These are phyloP conservation scores for Tenebrosternarchus preto DNA, from an alignment of 2,113 vertebrate genomes.

Conservation along the genomic window DNA sequence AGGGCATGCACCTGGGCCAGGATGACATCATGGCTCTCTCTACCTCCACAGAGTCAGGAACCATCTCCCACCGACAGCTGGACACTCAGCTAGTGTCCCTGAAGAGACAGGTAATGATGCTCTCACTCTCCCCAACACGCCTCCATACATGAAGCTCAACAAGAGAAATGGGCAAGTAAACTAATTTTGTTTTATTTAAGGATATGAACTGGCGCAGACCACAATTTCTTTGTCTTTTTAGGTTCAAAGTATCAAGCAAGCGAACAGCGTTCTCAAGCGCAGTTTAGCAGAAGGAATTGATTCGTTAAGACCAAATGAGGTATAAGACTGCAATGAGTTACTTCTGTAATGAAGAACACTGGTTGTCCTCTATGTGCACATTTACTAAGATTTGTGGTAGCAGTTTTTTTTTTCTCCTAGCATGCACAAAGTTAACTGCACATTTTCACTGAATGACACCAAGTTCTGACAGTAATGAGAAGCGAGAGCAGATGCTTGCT, in stretches of 20 bases:
- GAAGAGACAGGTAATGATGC: constrained; percentile 82
- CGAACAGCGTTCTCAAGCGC: constrained; percentile 84
- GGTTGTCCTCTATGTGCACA: too few relatives aligned
- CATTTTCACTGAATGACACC: too few relatives aligned
- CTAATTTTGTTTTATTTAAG: too few relatives aligned
- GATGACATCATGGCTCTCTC: constrained; percentile 81
- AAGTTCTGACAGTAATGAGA: too few relatives aligned
- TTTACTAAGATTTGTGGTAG: too few relatives aligned
- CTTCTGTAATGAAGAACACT: too few relatives aligned
- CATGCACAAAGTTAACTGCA: too few relatives aligned
- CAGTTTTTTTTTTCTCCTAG: too few relatives aligned
- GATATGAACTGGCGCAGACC: too few relatives aligned
- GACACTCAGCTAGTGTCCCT: constrained; percentile 87
- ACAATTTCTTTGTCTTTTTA: constrained; percentile 19
- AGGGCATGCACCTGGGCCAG: constrained; percentile 88
- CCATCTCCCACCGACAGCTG: constrained; percentile 78
- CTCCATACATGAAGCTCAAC: not conserved
- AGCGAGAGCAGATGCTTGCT: too few relatives aligned
- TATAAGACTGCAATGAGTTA: constrained; percentile 51
- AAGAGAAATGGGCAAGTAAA: not conserved
- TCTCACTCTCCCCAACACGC: too few relatives aligned
- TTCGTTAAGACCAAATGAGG: constrained; percentile 77
- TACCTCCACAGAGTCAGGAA: constrained; percentile 78
- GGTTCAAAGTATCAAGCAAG: constrained; percentile 91
- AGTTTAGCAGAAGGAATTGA: constrained; percentile 78